Percentiles rank a stretch among this genome's conserved stretches.
These are phyloP conservation scores for Acronicta leporina DNA, from an alignment of 2,888 invertebrate species.

Conservation along the genomic window DNA sequence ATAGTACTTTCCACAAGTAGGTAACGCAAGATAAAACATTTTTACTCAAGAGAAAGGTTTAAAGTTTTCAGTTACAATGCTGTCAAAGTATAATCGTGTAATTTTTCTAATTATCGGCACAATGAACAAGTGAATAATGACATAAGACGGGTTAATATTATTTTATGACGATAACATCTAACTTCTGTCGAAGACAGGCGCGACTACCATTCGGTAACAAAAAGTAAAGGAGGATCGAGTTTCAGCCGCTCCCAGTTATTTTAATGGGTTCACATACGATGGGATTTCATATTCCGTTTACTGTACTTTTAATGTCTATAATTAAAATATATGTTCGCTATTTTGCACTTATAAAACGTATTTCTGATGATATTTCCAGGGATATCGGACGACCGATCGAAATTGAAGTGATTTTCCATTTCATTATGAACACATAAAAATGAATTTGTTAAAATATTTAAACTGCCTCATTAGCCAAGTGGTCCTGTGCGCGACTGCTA, in stretches of 20 bases:
- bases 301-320: slow-evolving; percentile 34
- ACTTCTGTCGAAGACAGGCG: slow-evolving; percentile 56
- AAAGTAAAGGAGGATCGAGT: slow-evolving; percentile 60
- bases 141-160: slow-evolving; percentile 46
- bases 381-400: neutral
- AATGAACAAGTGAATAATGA: slow-evolving; percentile 33
- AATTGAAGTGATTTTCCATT: slow-evolving; percentile 14
- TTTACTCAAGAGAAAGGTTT: slow-evolving; percentile 6
- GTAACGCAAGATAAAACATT: neutral
- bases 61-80: slow-evolving; percentile 29
- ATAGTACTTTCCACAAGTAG: too few relatives aligned
- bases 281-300: slow-evolving; percentile 47
- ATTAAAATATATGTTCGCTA: slow-evolving; percentile 20
- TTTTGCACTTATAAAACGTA: slow-evolving; percentile 16
- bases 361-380: slow-evolving; percentile 4
- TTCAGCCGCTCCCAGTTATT: slow-evolving; percentile 58
- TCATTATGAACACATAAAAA: too few relatives aligned
- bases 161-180: slow-evolving; percentile 66
- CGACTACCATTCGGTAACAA: slow-evolving; percentile 57
- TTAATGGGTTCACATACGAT: slow-evolving; percentile 58
- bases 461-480: too few relatives aligned
- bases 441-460: too few relatives aligned
- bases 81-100: slow-evolving; percentile 38
- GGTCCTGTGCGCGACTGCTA: too few relatives aligned
- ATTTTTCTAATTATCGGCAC: slow-evolving; percentile 33